Evolutionary conservation across 2,888 invertebrate genomes (phyloP), one percentile per base, ranked within the genome.

Genomic region (Schizaphis graminum): DNA sequence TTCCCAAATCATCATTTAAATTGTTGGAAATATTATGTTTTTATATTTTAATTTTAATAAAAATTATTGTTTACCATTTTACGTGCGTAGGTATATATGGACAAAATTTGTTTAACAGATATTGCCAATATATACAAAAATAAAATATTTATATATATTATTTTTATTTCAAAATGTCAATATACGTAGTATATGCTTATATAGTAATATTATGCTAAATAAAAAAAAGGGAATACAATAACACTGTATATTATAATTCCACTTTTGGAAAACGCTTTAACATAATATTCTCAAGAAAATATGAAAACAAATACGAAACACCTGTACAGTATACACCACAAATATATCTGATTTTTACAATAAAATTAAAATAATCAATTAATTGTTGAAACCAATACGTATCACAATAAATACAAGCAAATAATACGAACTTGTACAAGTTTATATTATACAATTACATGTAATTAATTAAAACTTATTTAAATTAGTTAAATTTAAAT

Each of bases 241-340:
- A 89, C 26, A 56, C 26, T 41, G 77, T 35, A 7, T 47, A 47
- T 47, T 7, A 56, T n/a, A n/a, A n/a, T 47, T 35, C 24, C n/a
- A 35, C 4, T 49, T 41, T 47, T 35, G 10, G 67, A 24, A 90
- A 56, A 57, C 35, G 56, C 35, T 24, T 90, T 90, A 67, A 49
- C 44, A 90, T 57, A 53, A 44, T 89, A 44, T 90, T 24, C 24
- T 49, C 57, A 28, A 89, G 41, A 90, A 90, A 89, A 90, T 11
- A 26, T n/a, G n/a, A 90, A 53, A 90, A 24, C 90, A n/a, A 67
- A 67, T 67, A 90, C 26, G 47, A 47, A 90, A 90, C 90, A 90
- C n/a, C 13, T 67, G 67, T 67, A 77, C 35, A 35, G 5, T 67
- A 49, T 67, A 35, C 35, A 35, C 21, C 77, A 77, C 35, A 77